These are phyloP conservation scores for Pyxicephalus adspersus DNA, from an alignment of 2,113 vertebrate genomes.

Conservation along the genomic window DNA sequence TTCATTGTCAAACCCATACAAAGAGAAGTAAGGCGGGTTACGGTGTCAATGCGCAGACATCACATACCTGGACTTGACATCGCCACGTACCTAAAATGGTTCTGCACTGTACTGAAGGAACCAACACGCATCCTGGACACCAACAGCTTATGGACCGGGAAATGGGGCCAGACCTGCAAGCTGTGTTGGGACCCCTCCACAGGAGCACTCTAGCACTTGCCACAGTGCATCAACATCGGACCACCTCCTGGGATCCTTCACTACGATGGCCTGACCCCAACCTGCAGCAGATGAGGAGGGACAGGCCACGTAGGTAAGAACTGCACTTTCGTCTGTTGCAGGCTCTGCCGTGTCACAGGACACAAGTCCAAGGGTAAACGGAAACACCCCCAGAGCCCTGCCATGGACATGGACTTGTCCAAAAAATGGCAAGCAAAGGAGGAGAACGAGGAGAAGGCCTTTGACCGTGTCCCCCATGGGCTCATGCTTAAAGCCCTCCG, in stretches of 20 bases:
- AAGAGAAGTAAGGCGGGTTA: too few species aligned
- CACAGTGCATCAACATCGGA: too few species aligned
- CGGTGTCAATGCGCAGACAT: neutral
- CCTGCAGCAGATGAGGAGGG: neutral
- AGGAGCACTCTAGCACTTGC: neutral
- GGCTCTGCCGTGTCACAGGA: neutral
- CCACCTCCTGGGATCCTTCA: neutral
- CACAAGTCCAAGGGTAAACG: neutral
- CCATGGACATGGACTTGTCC: too few species aligned
- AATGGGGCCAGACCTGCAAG: neutral
- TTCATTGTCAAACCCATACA: neutral
- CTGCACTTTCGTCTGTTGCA: neutral
- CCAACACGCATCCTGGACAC: neutral
- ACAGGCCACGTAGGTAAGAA: too few species aligned
- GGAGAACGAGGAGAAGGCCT: slow-evolving; percentile 1
- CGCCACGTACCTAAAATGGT: neutral
- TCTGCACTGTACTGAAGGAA: neutral
- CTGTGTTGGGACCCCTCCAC: too few species aligned
- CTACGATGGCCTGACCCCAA: neutral
- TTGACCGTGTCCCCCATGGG: neutral
- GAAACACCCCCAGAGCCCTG: too few species aligned
- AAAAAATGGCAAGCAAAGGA: too few species aligned
- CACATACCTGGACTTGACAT: neutral
- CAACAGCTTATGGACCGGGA: neutral
- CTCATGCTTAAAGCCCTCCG: neutral